Base-by-base conservation (phyloP, 2,797 vertebrate genomes). In the Phoxinus dragarum region DNA sequence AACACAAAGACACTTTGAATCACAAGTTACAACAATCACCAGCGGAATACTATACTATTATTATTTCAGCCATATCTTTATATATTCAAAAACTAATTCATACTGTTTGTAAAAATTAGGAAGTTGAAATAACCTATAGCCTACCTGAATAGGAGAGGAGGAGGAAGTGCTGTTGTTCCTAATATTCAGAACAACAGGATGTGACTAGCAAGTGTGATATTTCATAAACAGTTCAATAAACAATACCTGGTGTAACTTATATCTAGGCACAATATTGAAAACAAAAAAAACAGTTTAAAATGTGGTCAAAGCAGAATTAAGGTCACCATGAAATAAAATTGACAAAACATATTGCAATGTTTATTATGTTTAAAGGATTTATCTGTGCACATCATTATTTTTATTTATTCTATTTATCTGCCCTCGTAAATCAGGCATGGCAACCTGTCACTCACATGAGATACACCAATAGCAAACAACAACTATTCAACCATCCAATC, bases 101-200 rank as follows among this genome's bases (percentile, higher is more conserved):
- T 75, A 23, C 12, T 64, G 61, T 64, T 7, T 31, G 14, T 49
- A 27, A 27, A 44, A 44, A 71, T 34, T n/a, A 34, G 27, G 5
- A 54, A 23, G 31, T 75, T 75, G 5, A 54, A 36, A 54, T 54
- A 31, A 27, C 6, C 27, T 64, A 64, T 31, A 16, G n/a, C n/a
- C n/a, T 31, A 31, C 12, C 27, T 64, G 6, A 66, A 66, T 6
- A 27, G n/a, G 21, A 64, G 1, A 9, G 52, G 19, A 54, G 4
- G 21, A n/a, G 36, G 75, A 77, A 77, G 36, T 77, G 36, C 4
- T 59, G 14, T 59, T 77, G 36, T 77, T 59, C 54, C 36, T 59
- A 17, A 40, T 40, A 42, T 56, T 59, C 34, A 40, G 3, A 76
- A 3, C 21, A n/a, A 8, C 52, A 40, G 11, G 34, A 59, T 14